Conservation (phyloP, 2,888 invertebrate genomes). For the Emesis russula region DNA sequence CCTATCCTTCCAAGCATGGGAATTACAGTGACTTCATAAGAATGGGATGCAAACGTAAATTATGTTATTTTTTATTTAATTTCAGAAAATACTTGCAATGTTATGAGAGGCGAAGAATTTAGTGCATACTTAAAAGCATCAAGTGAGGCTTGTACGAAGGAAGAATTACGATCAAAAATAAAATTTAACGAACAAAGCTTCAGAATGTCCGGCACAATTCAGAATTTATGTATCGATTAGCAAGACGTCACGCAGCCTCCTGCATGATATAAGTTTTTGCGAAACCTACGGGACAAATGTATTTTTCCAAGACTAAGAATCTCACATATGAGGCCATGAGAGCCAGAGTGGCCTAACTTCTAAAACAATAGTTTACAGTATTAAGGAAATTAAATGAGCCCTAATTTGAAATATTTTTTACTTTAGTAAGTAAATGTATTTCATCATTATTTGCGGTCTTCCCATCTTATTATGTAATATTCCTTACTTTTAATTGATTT, state of each 20-base stretch:
- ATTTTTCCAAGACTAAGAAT: too few relatives aligned
- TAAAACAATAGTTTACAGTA: constrained; percentile 32
- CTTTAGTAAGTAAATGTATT: constrained; percentile 8
- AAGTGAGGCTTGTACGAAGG: neutral
- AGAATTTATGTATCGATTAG: neutral
- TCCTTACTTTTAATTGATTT: constrained; percentile 30
- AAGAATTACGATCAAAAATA: neutral
- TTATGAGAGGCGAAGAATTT: neutral
- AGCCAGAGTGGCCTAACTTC: constrained; percentile 32
- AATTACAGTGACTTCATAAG: too few relatives aligned
- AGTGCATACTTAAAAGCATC: neutral
- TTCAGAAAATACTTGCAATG: neutral
- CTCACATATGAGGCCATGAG: constrained; percentile 29
- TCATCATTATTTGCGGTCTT: constrained; percentile 22
- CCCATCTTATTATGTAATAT: constrained; percentile 18
- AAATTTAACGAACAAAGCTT: neutral
- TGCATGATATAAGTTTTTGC: too few relatives aligned
- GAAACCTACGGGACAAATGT: too few relatives aligned
- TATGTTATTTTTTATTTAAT: too few relatives aligned
- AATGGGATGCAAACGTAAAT: too few relatives aligned
- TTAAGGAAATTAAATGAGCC: constrained; percentile 29
- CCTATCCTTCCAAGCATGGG: too few relatives aligned
- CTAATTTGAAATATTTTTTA: constrained; percentile 24
- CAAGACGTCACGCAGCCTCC: too few relatives aligned
- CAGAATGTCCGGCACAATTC: neutral